Evolutionary conservation across 2,797 vertebrate genomes (phyloP).

Genomic region (Onychomys leucogaster): DNA sequence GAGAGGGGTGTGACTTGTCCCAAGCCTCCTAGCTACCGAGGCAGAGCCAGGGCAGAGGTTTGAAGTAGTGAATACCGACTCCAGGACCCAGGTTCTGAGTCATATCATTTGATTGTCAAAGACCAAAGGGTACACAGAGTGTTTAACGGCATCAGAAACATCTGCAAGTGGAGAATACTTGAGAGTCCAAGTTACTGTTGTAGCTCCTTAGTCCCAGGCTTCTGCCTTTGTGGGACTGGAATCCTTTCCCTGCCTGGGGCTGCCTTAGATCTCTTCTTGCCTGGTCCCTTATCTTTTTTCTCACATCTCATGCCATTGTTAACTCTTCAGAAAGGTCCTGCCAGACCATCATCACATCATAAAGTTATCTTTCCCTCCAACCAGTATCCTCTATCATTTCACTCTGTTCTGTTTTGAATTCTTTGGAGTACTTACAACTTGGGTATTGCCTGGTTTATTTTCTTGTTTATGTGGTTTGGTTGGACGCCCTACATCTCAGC

Average conservation of each 20-base stretch:
- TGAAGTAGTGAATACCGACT: conserved; percentile 13
- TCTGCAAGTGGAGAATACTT: neutral
- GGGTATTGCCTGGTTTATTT: neutral
- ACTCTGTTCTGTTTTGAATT: conserved; percentile 5
- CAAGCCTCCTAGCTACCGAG: neutral
- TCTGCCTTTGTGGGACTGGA: neutral
- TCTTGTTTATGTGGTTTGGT: neutral
- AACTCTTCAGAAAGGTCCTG: conserved; percentile 48
- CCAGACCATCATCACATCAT: neutral
- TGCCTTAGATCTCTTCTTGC: neutral
- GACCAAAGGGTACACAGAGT: neutral
- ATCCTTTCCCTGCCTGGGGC: neutral
- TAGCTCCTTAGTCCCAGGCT: neutral
- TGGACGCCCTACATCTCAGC: neutral
- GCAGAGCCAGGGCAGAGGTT: conserved; percentile 21
- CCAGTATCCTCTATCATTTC: neutral
- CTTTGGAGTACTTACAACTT: neutral
- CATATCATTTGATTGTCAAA: conserved; percentile 13
- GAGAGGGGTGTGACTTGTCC: conserved; percentile 28
- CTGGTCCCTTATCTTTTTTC: neutral
- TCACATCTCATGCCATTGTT: neutral
- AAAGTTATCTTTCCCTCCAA: neutral
- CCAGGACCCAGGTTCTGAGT: neutral
- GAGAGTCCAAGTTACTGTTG: neutral
- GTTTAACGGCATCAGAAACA: neutral